Evolutionary conservation across 2,888 invertebrate genomes (phyloP), one percentile per base, ranked within the genome.

Genomic region (Lasioglossum lativentre): DNA sequence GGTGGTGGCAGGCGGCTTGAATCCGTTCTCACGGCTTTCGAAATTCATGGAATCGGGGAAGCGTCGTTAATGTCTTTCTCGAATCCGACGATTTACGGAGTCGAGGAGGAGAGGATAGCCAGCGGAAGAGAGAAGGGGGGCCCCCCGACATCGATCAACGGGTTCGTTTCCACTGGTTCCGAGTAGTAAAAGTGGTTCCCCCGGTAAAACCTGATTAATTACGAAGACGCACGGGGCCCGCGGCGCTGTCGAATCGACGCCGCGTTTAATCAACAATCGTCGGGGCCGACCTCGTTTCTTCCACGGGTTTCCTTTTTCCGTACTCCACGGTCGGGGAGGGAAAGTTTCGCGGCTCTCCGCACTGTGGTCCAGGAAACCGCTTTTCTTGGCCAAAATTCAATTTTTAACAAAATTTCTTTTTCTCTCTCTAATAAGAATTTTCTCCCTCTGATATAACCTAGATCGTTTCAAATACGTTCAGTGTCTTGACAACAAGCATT

Each of bases 11-110:
- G 10, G 34, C 68, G 38, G 23, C 40, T 38, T 40, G 23, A 38
- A 38, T 70, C 38, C 40, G 66, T 66, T 66, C 66, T 19, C 66
- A 66, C 34, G 66, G 19, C 66, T 66, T 66, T 66, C 66, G 66
- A 66, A 66, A 66, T 66, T 66, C 66, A 19, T 34, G 66, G 66
- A 66, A 66, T 19, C 34, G 59, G 52, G 52, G 52, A 52, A 52
- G 23, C 27, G 34, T 66, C 19, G 34, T 66, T 66, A 66, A 66
- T 2, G 66, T 66, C 34, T 66, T 34, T 34, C 19, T 66, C 34
- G 34, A 34, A 66, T 34, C 66, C 10, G 66, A 34, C 34, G 66
- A 66, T 66, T 66, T 34, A 66, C 66, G 66, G 66, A 34, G 59
- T 66, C 34, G 30, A 34, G 66, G 30, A 30, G 6, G 66, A 34